A percentile compares a stretch with the other conserved stretches of the same genome.
These are phyloP conservation scores for Temnothorax rugatulus DNA, from an alignment of 2,888 invertebrate genomes.

Conservation along the genomic window DNA sequence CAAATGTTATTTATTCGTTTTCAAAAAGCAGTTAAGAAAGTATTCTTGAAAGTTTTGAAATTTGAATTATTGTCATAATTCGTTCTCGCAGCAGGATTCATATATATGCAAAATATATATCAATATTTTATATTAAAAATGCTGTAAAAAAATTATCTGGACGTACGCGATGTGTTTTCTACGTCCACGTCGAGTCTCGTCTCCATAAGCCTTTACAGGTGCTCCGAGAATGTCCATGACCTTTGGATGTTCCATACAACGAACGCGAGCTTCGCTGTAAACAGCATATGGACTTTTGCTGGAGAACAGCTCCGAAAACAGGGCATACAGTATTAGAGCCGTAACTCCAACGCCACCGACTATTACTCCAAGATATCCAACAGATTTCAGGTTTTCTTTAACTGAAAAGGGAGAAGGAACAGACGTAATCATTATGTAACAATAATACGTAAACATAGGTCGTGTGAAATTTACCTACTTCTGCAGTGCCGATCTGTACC, in stretches of 20 bases:
- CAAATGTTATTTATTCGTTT: background rate
- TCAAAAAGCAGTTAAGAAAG: background rate
- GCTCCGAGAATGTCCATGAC: constrained; percentile 95
- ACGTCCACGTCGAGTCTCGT: constrained; percentile 93
- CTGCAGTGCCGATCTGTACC: constrained; percentile 79
- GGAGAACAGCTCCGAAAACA: constrained; percentile 95
- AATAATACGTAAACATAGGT: background rate
- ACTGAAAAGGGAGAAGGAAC: constrained; percentile 86
- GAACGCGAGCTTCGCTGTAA: constrained; percentile 92
- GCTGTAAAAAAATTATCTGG: background rate
- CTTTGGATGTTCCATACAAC: constrained; percentile 91
- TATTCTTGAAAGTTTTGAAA: background rate
- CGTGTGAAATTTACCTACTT: constrained; percentile 82
- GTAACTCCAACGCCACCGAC: constrained; percentile 93
- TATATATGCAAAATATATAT: background rate
- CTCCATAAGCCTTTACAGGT: constrained; percentile 96
- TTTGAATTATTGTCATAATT: background rate
- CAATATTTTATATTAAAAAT: background rate
- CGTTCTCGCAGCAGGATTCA: background rate
- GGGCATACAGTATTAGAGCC: constrained; percentile 93
- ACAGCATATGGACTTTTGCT: constrained; percentile 95
- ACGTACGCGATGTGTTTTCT: constrained; percentile 92
- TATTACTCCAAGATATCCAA: constrained; percentile 94
- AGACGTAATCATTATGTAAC: background rate
- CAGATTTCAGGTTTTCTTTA: constrained; percentile 96